Evolutionary conservation across 1,140 invertebrate species (phyloP), one percentile per base, ranked within the genome.

Genomic region (Pogonomyrmex californicus): DNA sequence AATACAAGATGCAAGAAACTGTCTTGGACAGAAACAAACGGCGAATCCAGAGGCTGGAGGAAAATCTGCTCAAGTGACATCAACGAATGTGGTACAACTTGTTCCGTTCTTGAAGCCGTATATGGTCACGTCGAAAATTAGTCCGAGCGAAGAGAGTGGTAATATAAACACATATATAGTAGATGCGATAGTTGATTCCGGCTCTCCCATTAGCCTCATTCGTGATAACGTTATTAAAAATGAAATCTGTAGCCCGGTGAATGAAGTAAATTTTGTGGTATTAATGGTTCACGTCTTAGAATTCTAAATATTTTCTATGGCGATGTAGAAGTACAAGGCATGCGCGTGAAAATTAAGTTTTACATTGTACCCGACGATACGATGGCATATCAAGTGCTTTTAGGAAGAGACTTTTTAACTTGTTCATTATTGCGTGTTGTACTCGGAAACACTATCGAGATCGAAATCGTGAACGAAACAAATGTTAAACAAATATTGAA

Each of bases 181-280:
- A 0, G 75, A 51, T 3, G 86, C 88, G 1, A 70, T 65, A n/a
- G 14, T 90, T 5, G 88, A 90, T 23, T 87, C 88, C 0, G 82
- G 86, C 1, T 90, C 86, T 2, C 86, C 86, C 0, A 87, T 90
- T 0, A 87, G 79, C 33, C 17, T 87, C 3, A 51, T 89, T n/a
- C 56, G 60, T n/a, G 0, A 33, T 7, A 65, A 60, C 36, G 38
- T 65, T 30, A 60, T 75, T 5, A 6, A 14, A 5, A 30, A 17
- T 0, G 23, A 30, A n/a, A 3, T 7, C 2, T n/a, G 60, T 17
- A 12, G 3, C 1, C 33, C 65, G 0, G 5, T 33, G 0, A 1
- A 14, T 0, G 47, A 63, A 47, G 62, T 47, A 7, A 38, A 7
- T 86, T 76, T 54, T 78, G 36, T 1, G 89, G 87, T 0, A 79